phyloP scores from a whole-genome alignment of 2,888 invertebrate species.

The Diploptera punctata region DNA sequence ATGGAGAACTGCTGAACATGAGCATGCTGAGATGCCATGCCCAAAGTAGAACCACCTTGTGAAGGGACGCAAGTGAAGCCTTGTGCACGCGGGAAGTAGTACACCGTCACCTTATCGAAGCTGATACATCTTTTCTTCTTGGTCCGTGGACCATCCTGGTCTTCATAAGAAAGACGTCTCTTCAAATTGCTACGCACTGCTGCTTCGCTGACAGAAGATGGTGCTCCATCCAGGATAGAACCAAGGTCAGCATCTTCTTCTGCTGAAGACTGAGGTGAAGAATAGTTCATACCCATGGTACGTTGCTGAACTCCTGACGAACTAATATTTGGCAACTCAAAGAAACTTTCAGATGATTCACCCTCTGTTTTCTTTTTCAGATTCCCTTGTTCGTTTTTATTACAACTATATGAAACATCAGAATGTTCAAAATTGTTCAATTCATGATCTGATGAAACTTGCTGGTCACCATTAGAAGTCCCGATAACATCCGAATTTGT shows the following conservation, averaged over 20 bases:
- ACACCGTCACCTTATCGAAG: conserved; percentile 93
- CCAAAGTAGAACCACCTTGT: conserved; percentile 88
- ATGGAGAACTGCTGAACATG: conserved; percentile 81
- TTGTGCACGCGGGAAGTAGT: conserved; percentile 92
- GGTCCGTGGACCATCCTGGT: conserved; percentile 46
- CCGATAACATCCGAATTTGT: conserved; percentile 1
- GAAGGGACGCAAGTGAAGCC: conserved; percentile 88
- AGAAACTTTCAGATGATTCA: conserved; percentile 8
- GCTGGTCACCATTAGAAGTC: neutral
- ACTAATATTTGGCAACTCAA: conserved; percentile 22
- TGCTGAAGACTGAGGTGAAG: conserved; percentile 1
- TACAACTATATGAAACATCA: neutral
- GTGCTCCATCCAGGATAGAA: conserved; percentile 10
- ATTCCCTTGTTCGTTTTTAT: neutral
- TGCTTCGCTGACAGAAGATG: neutral
- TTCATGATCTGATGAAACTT: neutral
- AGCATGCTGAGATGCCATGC: conserved; percentile 77
- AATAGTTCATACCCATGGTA: conserved; percentile 16
- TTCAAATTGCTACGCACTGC: conserved; percentile 69
- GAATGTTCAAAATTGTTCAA: conserved; percentile 10
- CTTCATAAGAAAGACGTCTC: conserved; percentile 56
- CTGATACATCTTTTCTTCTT: conserved; percentile 81
- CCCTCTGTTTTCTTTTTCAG: neutral
- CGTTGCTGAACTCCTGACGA: neutral
- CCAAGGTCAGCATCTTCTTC: conserved; percentile 31